Base-by-base conservation (phyloP, 2,888 invertebrate genomes). In the Glaucopsyche alexis region DNA sequence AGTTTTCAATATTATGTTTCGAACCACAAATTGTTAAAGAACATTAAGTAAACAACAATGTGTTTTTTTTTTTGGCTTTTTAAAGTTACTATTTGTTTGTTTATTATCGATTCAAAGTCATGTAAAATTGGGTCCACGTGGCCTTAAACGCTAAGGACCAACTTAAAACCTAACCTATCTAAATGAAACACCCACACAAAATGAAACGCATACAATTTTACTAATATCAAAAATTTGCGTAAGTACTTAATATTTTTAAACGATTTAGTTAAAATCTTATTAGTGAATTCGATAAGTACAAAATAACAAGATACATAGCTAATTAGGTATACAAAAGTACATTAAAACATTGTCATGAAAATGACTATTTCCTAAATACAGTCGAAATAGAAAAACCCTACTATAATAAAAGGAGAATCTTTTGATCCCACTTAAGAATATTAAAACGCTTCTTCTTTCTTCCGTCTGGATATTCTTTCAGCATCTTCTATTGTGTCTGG, bases 401-500 rank as follows among this genome's bases (percentile, higher is more conserved):
- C 19, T 16, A 16, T 16, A 52, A 52, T 52, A 16, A 16, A 52
- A 52, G 8, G 52, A 3, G 16, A n/a, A 52, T 52, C 7, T 52
- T 16, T 52, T 52, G 9, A n/a, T 5, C 4, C 19, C 6, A 11
- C 19, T 55, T 9, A 19, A 55, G 55, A 55, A 19, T 55, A 19
- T 55, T 55, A n/a, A n/a, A n/a, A 55, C 16, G 19, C 9, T 45
- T 47, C 67, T 45, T 47, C 38, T 66, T 40, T 72, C 50, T 40
- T 65, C 13, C 38, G 50, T 72, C 64, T 72, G 13, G 88, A 86
- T 49, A 92, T 71, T 65, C 78, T 81, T 76, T 94, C 93, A 0
- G 95, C 95, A 76, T 95, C 95, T 79, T 94, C 93, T 16, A 95
- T 89, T 0, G 94, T 94, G 75, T 95, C 94, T 7, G 95, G 95